Conservation (phyloP, 1,140 invertebrate species). For the Aricia agestis region DNA sequence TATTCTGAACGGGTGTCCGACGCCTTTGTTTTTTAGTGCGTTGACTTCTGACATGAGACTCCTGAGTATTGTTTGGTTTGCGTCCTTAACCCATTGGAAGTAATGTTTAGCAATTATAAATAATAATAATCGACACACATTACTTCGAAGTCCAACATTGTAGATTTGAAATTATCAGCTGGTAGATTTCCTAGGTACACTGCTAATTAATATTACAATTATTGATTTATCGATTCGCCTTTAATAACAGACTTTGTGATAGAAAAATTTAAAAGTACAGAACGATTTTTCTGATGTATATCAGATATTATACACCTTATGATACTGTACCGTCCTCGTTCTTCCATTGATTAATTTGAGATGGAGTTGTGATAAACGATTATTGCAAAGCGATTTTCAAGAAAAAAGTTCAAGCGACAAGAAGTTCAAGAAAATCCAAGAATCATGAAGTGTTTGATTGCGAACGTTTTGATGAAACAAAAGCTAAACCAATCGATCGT, state of each 20-base stretch:
- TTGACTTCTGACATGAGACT: slow-evolving; percentile 48
- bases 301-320: too few species aligned
- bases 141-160: background rate
- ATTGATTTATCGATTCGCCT: background rate
- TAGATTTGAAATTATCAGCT: background rate
- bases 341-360: too few species aligned
- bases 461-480: too few species aligned
- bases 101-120: background rate
- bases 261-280: too few species aligned
- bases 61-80: slow-evolving; percentile 15
- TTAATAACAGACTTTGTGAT: background rate
- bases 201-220: background rate
- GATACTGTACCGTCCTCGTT: too few species aligned
- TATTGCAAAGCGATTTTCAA: too few species aligned
- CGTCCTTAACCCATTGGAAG: slow-evolving; percentile 14
- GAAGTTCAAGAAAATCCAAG: too few species aligned
- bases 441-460: too few species aligned
- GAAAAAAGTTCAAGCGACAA: too few species aligned
- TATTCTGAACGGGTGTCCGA: slow-evolving; percentile 40
- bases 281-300: too few species aligned
- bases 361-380: too few species aligned
- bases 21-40: slow-evolving; percentile 51
- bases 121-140: background rate
- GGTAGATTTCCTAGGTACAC: background rate
- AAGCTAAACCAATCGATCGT: too few species aligned